Base-by-base conservation (phyloP, 2,113 vertebrate genomes). In the Aldabrachelys gigantea region DNA sequence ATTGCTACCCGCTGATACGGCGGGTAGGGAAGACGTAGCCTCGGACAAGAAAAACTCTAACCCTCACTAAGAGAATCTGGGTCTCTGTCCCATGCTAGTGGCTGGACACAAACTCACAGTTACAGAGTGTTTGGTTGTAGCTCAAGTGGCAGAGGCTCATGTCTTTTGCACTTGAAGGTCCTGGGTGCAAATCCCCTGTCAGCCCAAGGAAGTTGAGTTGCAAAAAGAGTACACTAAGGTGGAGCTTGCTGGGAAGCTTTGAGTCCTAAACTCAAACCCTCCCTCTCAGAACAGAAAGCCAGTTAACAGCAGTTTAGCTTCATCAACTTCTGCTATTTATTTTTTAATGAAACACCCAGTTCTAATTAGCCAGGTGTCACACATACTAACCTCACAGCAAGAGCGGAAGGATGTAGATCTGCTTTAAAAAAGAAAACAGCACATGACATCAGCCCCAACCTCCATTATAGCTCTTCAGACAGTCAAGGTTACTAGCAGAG, bases 301-400 rank as follows among this genome's bases (percentile, higher is more conserved):
- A 92, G 80, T 96, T 94, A 89, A 49, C 82, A 91, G 80, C 76
- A 80, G 90, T 90, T 96, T 69, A 94, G 87, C 94, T 90, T 87
- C 91, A 84, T 90, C 95, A 94, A 0, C 96, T 89, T 96, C 53
- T 59, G 75, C 88, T 89, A 85, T 59, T 25, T 56, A 56, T 76
- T 76, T 85, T 90, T 84, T 97, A 96, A 97, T 97, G 96, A 94
- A 96, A 94, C 87, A 82, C 87, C 95, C 91, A n/a, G 0, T 90
- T 95, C 85, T 96, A 96, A 95, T 97, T 95, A 97, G 91, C 25
- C 82, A 75, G 80, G 86, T 84, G 17, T 52, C 84, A 10, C 31
- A 0, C 75, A 0, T 59, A 35, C 27, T 75, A 57, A 87, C 54
- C 76, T 75, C 72, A 38, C 91, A 84, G 82, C 54, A 10, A 44